phyloP scores from a whole-genome alignment of 2,113 vertebrate genomes.

The Cyprinus carpio region DNA sequence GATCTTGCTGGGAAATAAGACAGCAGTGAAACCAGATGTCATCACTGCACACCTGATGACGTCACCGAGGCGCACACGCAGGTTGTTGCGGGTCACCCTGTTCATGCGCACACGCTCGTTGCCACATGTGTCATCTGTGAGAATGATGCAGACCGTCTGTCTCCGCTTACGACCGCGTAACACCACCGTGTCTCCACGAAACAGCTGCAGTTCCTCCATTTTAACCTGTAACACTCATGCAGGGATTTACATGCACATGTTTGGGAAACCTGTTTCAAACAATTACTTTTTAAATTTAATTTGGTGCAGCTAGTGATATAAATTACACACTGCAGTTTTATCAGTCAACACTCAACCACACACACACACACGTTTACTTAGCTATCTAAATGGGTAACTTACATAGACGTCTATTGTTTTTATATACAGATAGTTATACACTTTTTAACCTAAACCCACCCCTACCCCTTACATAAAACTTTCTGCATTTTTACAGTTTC shows the following conservation, averaged over 20 bases:
- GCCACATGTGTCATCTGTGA: constrained; percentile 63
- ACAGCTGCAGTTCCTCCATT: constrained; percentile 70
- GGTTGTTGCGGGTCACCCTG: constrained; percentile 69
- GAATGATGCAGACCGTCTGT: constrained; percentile 69
- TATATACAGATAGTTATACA: too few species aligned
- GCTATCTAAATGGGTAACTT: too few species aligned
- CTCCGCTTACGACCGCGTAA: constrained; percentile 66
- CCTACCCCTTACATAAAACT: too few species aligned
- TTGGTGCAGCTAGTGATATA: neutral
- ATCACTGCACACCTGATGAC: constrained; percentile 61
- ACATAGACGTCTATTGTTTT: too few species aligned
- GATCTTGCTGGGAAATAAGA: neutral
- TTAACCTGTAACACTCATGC: constrained; percentile 55
- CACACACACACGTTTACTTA: too few species aligned
- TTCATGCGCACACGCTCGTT: constrained; percentile 65
- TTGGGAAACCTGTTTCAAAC: too few species aligned
- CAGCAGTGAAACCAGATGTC: neutral
- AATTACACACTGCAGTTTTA: too few species aligned
- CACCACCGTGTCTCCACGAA: constrained; percentile 69
- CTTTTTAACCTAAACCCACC: too few species aligned
- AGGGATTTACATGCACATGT: neutral
- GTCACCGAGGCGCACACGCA: constrained; percentile 69
- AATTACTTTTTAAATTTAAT: too few species aligned
- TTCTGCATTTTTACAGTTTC: too few species aligned
- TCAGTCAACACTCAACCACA: too few species aligned